Evolutionary conservation across 2,888 invertebrate species (phyloP).

Genomic region (Chalcosyrphus nemorum): DNA sequence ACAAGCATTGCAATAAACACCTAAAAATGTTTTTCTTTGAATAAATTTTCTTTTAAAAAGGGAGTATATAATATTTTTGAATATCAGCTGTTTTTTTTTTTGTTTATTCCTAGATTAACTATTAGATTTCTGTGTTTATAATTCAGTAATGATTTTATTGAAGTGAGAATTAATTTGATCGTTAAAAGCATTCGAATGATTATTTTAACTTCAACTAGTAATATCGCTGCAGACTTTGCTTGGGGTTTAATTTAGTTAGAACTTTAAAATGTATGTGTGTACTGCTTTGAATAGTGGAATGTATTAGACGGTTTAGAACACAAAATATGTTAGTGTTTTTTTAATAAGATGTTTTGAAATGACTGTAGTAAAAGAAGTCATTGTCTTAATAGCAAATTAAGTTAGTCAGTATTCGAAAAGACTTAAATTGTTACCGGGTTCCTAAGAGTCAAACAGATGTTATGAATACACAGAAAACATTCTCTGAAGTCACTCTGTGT

Average conservation of each 20-base stretch:
- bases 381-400: too few relatives aligned
- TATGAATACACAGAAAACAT: too few relatives aligned
- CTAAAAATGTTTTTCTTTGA: background rate
- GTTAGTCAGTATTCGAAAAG: too few relatives aligned
- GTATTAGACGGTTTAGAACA: background rate
- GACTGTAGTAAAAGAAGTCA: too few relatives aligned
- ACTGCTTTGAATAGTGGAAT: too few relatives aligned
- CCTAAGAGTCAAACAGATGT: too few relatives aligned
- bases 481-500: too few relatives aligned
- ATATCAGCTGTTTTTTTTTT: slow-evolving; percentile 8
- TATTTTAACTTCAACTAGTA: background rate
- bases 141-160: background rate
- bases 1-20: slow-evolving; percentile 40
- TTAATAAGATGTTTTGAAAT: background rate
- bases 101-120: background rate
- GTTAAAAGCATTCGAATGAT: slow-evolving; percentile 13
- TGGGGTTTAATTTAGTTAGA: too few relatives aligned
- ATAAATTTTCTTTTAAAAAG: slow-evolving; percentile 1
- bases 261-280: background rate
- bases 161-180: background rate
- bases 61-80: slow-evolving; percentile 7
- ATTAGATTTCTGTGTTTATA: background rate
- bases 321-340: background rate
- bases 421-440: too few relatives aligned
- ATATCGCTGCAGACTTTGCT: too few relatives aligned